A percentile compares a stretch with the other conserved stretches of the same genome.
These are phyloP conservation scores for Zenarchopterus dispar DNA, from an alignment of 2,797 vertebrate genomes.

Conservation along the genomic window DNA sequence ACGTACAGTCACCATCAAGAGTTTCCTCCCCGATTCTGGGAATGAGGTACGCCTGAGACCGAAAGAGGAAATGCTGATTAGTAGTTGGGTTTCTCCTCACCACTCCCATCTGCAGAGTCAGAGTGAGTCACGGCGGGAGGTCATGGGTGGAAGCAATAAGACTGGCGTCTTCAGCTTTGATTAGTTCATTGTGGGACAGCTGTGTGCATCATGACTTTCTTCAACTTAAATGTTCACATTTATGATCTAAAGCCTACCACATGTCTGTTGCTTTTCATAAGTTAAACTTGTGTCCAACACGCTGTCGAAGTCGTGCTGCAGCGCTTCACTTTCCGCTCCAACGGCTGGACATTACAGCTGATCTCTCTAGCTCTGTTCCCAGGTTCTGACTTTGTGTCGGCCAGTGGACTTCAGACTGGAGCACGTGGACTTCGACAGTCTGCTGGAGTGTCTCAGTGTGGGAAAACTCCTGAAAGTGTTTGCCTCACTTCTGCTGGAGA, in stretches of 20 bases:
- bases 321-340: neutral
- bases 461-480: conserved; percentile 89
- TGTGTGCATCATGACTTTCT: neutral
- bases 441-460: conserved; percentile 91
- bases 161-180: conserved; percentile 18
- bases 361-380: conserved; percentile 6
- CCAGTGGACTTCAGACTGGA: conserved; percentile 94
- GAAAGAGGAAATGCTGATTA: conserved; percentile 61
- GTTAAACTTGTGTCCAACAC: too few relatives aligned
- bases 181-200: conserved; percentile 15
- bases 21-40: conserved; percentile 93
- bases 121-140: conserved; percentile 40
- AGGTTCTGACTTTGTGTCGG: conserved; percentile 94
- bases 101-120: conserved; percentile 30
- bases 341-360: too few relatives aligned
- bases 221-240: too few relatives aligned
- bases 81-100: conserved; percentile 39
- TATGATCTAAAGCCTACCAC: too few relatives aligned
- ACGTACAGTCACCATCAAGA: conserved; percentile 91
- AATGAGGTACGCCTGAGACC: conserved; percentile 85
- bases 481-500: conserved; percentile 93
- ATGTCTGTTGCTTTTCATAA: too few relatives aligned
- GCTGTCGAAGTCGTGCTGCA: too few relatives aligned
- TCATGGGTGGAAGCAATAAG: conserved; percentile 36
- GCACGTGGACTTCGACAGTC: conserved; percentile 94